phyloP scores from a whole-genome alignment of 2,888 invertebrate species.

The Synanthedon tipuliformis region DNA sequence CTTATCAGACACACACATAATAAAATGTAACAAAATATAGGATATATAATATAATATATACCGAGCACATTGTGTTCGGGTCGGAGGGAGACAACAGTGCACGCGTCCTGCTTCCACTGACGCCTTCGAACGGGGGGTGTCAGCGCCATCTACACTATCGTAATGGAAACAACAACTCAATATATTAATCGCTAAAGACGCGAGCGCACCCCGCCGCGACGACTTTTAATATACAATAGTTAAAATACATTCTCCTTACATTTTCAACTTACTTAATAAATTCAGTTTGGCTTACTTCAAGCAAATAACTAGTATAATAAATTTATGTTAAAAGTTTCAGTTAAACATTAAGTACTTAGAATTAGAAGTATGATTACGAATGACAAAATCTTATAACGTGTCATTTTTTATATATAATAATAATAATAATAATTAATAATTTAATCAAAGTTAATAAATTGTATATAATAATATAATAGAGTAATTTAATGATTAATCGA shows the following conservation, averaged over 20 bases:
- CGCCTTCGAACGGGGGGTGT: constrained; percentile 16
- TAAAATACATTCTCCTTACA: constrained; percentile 70
- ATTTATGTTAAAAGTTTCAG: constrained; percentile 69
- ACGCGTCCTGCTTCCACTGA: constrained; percentile 18
- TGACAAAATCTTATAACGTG: constrained; percentile 71
- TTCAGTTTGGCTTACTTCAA: constrained; percentile 71
- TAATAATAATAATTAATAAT: constrained; percentile 68
- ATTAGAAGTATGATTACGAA: constrained; percentile 70
- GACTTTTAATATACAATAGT: constrained; percentile 58
- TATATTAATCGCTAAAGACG: constrained; percentile 15
- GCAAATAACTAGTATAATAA: constrained; percentile 71
- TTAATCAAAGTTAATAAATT: constrained; percentile 71
- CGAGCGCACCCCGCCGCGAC: constrained; percentile 16
- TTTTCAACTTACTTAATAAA: constrained; percentile 70
- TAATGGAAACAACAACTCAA: constrained; percentile 14
- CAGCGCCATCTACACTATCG: constrained; percentile 12
- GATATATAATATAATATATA: constrained; percentile 44
- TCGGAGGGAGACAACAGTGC: constrained; percentile 59
- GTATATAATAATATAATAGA: constrained; percentile 72
- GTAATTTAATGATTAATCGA: constrained; percentile 71
- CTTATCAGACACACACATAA: constrained; percentile 54
- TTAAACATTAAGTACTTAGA: constrained; percentile 68
- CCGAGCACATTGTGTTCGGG: constrained; percentile 48
- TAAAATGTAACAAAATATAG: constrained; percentile 69
- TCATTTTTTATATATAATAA: constrained; percentile 51